Evolutionary conservation across 2,797 vertebrate species (phyloP).

Genomic region (Varecia variegata): DNA sequence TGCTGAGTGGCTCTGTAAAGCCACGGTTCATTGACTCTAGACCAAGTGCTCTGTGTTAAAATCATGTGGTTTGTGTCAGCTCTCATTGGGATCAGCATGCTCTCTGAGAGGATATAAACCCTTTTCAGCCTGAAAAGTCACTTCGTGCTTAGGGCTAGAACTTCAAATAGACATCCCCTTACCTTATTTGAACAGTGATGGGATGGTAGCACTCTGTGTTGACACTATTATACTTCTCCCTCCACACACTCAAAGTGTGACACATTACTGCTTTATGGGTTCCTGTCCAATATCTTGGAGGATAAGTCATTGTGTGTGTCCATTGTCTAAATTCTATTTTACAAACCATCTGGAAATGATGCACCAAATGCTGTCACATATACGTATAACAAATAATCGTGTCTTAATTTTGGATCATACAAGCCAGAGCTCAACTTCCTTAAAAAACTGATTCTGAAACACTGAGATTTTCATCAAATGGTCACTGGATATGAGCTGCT

Average conservation of each 20-base stretch:
- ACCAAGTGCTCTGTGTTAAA: not conserved
- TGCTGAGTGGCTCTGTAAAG: not conserved
- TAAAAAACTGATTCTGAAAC: not conserved
- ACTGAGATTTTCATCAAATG: not conserved
- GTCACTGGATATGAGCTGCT: not conserved
- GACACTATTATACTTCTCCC: not conserved
- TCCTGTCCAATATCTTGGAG: not conserved
- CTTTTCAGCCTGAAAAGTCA: not conserved
- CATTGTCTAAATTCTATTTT: not conserved
- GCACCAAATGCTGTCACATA: not conserved
- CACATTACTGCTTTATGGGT: not conserved
- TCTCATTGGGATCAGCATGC: not conserved
- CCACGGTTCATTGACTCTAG: not conserved
- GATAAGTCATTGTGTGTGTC: not conserved
- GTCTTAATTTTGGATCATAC: not conserved
- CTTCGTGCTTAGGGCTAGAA: not conserved
- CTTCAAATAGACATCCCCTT: not conserved
- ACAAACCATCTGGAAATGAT: not conserved
- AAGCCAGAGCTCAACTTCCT: not conserved
- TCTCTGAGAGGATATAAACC: not conserved
- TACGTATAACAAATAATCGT: not conserved
- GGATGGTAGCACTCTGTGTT: not conserved
- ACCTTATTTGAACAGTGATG: not conserved
- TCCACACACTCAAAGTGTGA: not conserved
- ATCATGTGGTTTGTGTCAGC: not conserved